Evolutionary conservation across 2,888 invertebrate species (phyloP).

Genomic region (Cryptus armator): DNA sequence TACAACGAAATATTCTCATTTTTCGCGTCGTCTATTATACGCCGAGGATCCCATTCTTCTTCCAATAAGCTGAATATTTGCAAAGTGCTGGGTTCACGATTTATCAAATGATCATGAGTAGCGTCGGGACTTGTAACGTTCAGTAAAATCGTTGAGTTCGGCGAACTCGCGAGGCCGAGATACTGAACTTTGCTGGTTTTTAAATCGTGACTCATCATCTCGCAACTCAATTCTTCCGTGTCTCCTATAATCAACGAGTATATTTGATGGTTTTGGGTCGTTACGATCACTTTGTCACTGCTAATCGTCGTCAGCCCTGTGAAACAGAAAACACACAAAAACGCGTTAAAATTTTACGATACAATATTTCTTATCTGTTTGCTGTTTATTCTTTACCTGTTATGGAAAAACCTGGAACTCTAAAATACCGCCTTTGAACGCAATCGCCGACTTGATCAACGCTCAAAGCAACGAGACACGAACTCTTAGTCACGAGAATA

Average conservation of each 20-base stretch:
- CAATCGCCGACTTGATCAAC: conserved; percentile 73
- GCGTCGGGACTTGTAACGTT: conserved; percentile 80
- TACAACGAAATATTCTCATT: conserved; percentile 68
- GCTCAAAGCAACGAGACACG: conserved; percentile 73
- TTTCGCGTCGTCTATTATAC: conserved; percentile 68
- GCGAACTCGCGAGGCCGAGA: conserved; percentile 79
- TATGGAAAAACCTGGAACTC: conserved; percentile 76
- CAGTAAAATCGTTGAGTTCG: conserved; percentile 74
- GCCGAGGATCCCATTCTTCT: conserved; percentile 73
- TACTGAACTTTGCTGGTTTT: conserved; percentile 75
- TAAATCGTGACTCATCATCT: conserved; percentile 70
- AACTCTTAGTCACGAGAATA: conserved; percentile 76
- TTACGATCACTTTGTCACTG: conserved; percentile 72
- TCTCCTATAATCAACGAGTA: conserved; percentile 64
- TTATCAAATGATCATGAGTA: conserved; percentile 81
- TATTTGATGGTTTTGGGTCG: conserved; percentile 77
- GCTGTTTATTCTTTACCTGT: conserved; percentile 75
- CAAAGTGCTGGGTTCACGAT: conserved; percentile 80
- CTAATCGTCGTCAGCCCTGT: conserved; percentile 75
- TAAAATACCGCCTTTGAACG: conserved; percentile 68
- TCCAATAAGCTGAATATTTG: conserved; percentile 76
- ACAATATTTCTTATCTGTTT: neutral
- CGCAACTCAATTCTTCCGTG: conserved; percentile 63
- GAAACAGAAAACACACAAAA: conserved; percentile 13
- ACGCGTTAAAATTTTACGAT: neutral